These are phyloP conservation scores for Trididemnum miniatum DNA, from an alignment of 23 tunicate species.

Conservation along the genomic window DNA sequence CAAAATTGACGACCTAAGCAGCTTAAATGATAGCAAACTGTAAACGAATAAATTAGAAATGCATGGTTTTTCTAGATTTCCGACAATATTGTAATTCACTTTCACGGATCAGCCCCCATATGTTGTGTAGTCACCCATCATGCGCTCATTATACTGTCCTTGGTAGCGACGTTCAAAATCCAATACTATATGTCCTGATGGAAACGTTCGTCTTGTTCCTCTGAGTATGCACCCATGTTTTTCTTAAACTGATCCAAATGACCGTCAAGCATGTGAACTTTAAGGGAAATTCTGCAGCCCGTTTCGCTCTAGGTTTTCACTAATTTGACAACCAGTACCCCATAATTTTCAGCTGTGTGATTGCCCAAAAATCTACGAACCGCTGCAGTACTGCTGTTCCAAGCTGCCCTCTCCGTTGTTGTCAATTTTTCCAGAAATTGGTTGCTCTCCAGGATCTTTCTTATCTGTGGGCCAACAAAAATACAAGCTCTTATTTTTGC, in stretches of 20 bases:
- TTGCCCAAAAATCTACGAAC: constrained; percentile 18
- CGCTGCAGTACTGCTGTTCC: constrained; percentile 18
- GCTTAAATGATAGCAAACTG: too few species aligned
- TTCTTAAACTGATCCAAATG: constrained; percentile 21
- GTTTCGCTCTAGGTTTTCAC: not conserved
- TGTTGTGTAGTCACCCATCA: constrained; percentile 35
- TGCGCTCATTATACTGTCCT: constrained; percentile 25
- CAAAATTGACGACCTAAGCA: too few species aligned
- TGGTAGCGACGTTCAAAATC: constrained; percentile 17
- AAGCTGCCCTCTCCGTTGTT: constrained; percentile 27
- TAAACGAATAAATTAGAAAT: too few species aligned
- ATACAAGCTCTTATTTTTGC: constrained; percentile 33
- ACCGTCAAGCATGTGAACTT: constrained; percentile 14
- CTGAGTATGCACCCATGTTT: constrained; percentile 28
- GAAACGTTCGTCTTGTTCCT: constrained; percentile 26
- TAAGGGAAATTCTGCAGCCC: constrained; percentile 33
- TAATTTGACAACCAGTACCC: too few species aligned
- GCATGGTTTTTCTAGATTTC: constrained; percentile 3
- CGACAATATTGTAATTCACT: not conserved
- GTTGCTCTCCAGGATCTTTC: constrained; percentile 30
- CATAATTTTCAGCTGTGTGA: too few species aligned
- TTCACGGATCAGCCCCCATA: constrained; percentile 19
- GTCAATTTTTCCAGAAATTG: constrained; percentile 6
- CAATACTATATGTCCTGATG: not conserved
- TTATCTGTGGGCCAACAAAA: too few species aligned